Evolutionary conservation across 2,797 vertebrate genomes (phyloP).

Genomic region (Danio tinwini): DNA sequence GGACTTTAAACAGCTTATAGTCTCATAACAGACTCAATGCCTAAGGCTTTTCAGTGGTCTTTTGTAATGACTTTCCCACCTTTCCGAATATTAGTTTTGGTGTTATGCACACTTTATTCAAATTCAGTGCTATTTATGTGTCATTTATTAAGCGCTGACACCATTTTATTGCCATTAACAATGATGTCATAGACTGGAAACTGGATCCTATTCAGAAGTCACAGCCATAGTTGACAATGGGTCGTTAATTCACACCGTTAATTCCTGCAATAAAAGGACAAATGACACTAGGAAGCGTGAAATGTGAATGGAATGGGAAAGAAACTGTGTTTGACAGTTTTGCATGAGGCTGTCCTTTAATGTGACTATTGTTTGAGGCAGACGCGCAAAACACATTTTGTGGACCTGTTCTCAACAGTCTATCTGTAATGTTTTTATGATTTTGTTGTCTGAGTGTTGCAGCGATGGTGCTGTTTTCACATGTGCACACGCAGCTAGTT

Average conservation of each 20-base stretch:
- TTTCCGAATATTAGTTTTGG: conserved; percentile 22
- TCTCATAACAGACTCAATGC: neutral
- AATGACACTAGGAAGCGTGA: conserved; percentile 48
- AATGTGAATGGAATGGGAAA: conserved; percentile 47
- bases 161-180: conserved; percentile 57
- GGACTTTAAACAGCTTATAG: neutral
- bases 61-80: conserved; percentile 5
- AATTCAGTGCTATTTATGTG: conserved; percentile 26
- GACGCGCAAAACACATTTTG: neutral
- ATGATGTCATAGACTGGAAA: conserved; percentile 60
- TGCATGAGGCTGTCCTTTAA: conserved; percentile 37
- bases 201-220: conserved; percentile 52
- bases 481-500: neutral
- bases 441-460: neutral
- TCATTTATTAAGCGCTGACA: conserved; percentile 53
- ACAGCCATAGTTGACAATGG: conserved; percentile 56
- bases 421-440: neutral
- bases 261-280: conserved; percentile 56
- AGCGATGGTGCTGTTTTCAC: neutral
- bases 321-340: conserved; percentile 39
- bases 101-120: conserved; percentile 26
- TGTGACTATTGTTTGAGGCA: neutral
- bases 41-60: neutral
- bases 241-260: conserved; percentile 59
- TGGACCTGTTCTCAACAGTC: neutral